Evolutionary conservation across 35 echinoderm and acorn worm genomes (phyloP).

Genomic region (Lytechinus variegatus): DNA sequence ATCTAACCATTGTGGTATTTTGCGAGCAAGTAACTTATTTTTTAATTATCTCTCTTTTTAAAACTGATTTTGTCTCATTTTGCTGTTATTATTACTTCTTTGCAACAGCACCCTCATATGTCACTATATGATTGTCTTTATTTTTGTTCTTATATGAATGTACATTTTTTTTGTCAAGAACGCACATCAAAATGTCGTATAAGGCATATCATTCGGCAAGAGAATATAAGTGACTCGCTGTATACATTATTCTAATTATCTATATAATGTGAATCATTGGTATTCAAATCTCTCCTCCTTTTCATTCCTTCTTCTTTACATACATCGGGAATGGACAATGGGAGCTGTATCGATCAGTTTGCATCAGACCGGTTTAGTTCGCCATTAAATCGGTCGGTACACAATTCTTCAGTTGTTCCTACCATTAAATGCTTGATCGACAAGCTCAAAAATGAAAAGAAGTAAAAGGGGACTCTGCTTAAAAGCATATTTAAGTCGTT

Average conservation of each 20-base stretch:
- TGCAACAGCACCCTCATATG: too few relatives aligned
- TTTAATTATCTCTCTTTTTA: too few relatives aligned
- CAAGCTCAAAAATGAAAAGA: background rate
- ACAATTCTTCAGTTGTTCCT: background rate
- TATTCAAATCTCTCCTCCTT: background rate
- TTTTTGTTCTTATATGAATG: too few relatives aligned
- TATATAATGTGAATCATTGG: background rate
- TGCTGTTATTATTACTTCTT: too few relatives aligned
- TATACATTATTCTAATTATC: background rate
- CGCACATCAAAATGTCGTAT: background rate
- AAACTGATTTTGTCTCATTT: too few relatives aligned
- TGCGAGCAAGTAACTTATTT: too few relatives aligned
- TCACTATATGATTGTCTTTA: too few relatives aligned
- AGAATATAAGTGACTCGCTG: background rate
- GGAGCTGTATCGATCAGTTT: slow-evolving; percentile 27
- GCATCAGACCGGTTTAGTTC: slow-evolving; percentile 40
- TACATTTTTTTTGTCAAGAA: too few relatives aligned
- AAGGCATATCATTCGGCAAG: background rate
- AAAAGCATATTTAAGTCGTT: background rate
- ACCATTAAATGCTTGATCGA: slow-evolving; percentile 29
- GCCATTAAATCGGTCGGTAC: slow-evolving; percentile 11
- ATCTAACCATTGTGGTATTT: too few relatives aligned
- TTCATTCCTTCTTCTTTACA: background rate
- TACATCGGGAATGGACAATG: background rate
- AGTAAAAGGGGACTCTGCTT: background rate